A percentile compares a stretch with the other conserved stretches of the same genome.
Conservation (phyloP, 2,888 invertebrate species). For the Lissocephala sabroskyi region DNA sequence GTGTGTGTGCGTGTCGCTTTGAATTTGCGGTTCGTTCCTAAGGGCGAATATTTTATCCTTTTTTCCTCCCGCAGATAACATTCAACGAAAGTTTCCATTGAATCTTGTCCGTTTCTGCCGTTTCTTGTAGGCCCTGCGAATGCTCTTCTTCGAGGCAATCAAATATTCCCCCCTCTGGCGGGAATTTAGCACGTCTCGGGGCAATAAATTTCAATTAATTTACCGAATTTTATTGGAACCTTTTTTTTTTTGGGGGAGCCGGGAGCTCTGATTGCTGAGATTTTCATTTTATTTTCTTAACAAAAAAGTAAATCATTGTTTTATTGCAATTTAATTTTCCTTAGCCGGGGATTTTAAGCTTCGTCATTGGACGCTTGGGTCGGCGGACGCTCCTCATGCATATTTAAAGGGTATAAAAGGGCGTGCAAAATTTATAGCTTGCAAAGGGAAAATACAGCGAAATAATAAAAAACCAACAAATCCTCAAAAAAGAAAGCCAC, state of each 20-base stretch:
- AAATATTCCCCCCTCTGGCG: too few species aligned
- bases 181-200: conserved; percentile 37
- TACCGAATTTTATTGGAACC: conserved; percentile 44
- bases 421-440: conserved; percentile 14
- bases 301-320: conserved; percentile 48
- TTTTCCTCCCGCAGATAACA: too few species aligned
- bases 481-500: too few species aligned
- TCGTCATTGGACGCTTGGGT: neutral
- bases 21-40: conserved; percentile 40
- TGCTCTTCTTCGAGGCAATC: too few species aligned
- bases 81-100: too few species aligned
- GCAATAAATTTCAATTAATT: conserved; percentile 58
- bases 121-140: too few species aligned
- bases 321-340: conserved; percentile 46
- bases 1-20: conserved; percentile 36
- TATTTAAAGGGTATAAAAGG: conserved; percentile 25
- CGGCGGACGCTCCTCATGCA: conserved; percentile 27
- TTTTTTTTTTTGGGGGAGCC: conserved; percentile 20
- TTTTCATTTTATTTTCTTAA: conserved; percentile 24
- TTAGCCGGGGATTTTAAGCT: neutral
- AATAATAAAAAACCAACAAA: too few species aligned
- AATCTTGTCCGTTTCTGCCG: too few species aligned
- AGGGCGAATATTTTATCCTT: too few species aligned
- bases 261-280: too few species aligned
- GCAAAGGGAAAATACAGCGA: too few species aligned